Conservation (phyloP, 2,888 invertebrate species). For the Drosophila paranaensis region DNA sequence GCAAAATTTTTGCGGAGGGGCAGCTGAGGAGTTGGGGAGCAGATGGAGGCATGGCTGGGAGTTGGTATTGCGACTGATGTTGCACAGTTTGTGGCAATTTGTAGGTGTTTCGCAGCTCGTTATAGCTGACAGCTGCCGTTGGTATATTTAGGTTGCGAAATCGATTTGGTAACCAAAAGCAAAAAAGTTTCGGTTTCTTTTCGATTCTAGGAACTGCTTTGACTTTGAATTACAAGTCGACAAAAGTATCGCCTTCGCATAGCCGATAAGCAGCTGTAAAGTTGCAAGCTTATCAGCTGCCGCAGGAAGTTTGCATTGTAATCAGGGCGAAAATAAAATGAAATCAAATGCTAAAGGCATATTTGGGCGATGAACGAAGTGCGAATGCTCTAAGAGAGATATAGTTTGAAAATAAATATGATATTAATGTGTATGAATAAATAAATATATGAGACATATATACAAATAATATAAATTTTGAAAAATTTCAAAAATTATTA, state of each 20-base stretch:
- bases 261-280: conserved; percentile 52
- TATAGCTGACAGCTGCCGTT: conserved; percentile 19
- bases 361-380: neutral
- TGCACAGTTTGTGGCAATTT: conserved; percentile 35
- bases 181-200: conserved; percentile 10
- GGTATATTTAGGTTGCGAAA: conserved; percentile 43
- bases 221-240: conserved; percentile 19
- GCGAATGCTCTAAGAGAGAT: neutral
- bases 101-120: conserved; percentile 40
- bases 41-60: neutral
- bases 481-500: no score
- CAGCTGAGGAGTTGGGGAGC: neutral
- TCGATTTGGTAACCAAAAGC: conserved; percentile 51
- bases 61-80: conserved; percentile 14
- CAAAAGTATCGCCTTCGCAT: conserved; percentile 7
- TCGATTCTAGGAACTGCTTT: conserved; percentile 26
- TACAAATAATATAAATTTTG: no score
- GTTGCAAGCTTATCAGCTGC: conserved; percentile 40
- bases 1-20: conserved; percentile 49
- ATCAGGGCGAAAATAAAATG: conserved; percentile 26
- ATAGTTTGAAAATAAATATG: neutral
- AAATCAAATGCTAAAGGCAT: neutral
- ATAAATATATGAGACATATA: no score
- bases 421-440: neutral
- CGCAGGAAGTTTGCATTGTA: conserved; percentile 55